A percentile compares a stretch with the other conserved stretches of the same genome.
These are phyloP conservation scores for Ectemnius lituratus DNA, from an alignment of 2,888 invertebrate genomes.

Conservation along the genomic window DNA sequence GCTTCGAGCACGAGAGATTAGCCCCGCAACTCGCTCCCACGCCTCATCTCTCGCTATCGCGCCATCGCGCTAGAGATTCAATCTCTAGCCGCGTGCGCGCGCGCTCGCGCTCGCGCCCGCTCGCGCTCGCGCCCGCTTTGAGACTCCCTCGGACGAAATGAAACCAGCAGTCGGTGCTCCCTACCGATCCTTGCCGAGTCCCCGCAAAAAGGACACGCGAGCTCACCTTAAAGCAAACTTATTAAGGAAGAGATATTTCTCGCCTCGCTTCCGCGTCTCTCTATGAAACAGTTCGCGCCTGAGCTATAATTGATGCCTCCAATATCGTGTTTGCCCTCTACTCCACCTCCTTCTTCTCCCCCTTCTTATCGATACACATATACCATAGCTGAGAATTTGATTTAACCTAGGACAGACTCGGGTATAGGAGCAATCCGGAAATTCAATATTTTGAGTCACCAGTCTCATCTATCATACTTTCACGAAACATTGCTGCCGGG, in stretches of 20 bases:
- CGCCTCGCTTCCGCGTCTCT: slow-evolving; percentile 49
- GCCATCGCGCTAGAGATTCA: slow-evolving; percentile 57
- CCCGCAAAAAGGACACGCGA: slow-evolving; percentile 39
- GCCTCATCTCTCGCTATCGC: slow-evolving; percentile 65
- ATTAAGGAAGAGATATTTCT: slow-evolving; percentile 44
- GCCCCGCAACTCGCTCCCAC: slow-evolving; percentile 66
- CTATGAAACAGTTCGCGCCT: slow-evolving; percentile 15
- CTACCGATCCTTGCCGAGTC: slow-evolving; percentile 37
- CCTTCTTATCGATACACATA: slow-evolving; percentile 17
- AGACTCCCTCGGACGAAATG: slow-evolving; percentile 50
- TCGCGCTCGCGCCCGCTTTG: slow-evolving; percentile 30
- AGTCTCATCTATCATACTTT: too few relatives aligned
- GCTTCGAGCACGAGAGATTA: slow-evolving; percentile 58
- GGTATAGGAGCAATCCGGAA: too few relatives aligned
- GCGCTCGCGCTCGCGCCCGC: slow-evolving; percentile 37
- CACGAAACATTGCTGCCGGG: too few relatives aligned
- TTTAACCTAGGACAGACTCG: too few relatives aligned
- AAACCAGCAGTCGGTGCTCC: slow-evolving; percentile 40
- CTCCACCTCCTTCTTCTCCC: not conserved
- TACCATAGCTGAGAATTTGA: not conserved
- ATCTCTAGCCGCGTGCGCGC: slow-evolving; percentile 45
- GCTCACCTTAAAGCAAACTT: slow-evolving; percentile 41
- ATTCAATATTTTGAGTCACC: too few relatives aligned
- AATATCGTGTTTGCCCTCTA: slow-evolving; percentile 11
- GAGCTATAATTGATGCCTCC: slow-evolving; percentile 28